Percentiles rank a stretch among this genome's conserved stretches.
Conservation (phyloP, 37 sponge, comb jelly and placozoan genomes). For the Amphimedon queenslandica region DNA sequence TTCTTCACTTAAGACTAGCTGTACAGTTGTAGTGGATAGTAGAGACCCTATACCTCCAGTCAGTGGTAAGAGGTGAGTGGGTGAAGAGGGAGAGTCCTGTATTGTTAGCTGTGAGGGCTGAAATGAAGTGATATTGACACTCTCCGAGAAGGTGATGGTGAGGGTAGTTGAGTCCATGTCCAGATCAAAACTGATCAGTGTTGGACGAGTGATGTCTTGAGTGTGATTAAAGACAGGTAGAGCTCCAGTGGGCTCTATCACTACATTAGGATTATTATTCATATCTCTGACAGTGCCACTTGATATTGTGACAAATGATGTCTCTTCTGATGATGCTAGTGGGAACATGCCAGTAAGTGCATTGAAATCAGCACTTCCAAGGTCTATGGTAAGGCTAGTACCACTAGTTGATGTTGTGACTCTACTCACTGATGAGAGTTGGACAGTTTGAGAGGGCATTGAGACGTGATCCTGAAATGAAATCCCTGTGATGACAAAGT, state of each 20-base stretch:
- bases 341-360: conserved; percentile 53
- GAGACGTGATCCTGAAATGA: conserved; percentile 48
- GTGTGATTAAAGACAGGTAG: conserved; percentile 55
- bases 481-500: conserved; percentile 50
- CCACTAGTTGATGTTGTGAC: conserved; percentile 41
- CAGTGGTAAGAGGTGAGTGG: conserved; percentile 19
- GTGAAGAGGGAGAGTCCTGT: conserved; percentile 27
- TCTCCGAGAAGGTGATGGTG: conserved; percentile 68
- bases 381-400: conserved; percentile 35
- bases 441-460: conserved; percentile 32
- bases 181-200: conserved; percentile 44
- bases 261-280: conserved; percentile 48
- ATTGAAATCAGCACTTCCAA: conserved; percentile 74
- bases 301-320: conserved; percentile 61
- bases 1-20: conserved; percentile 18
- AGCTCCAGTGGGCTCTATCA: conserved; percentile 42
- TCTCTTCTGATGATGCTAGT: conserved; percentile 55
- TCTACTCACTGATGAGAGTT: conserved; percentile 52
- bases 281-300: conserved; percentile 56
- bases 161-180: conserved; percentile 59
- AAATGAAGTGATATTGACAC: conserved; percentile 68
- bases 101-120: conserved; percentile 44
- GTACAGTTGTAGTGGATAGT: conserved; percentile 42
- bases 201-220: conserved; percentile 44
- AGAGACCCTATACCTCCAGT: conserved; percentile 33